A percentile compares a stretch with the other conserved stretches of the same genome.
phyloP scores from a whole-genome alignment of 2,888 invertebrate genomes.

The Lasioglossum pauxillum region DNA sequence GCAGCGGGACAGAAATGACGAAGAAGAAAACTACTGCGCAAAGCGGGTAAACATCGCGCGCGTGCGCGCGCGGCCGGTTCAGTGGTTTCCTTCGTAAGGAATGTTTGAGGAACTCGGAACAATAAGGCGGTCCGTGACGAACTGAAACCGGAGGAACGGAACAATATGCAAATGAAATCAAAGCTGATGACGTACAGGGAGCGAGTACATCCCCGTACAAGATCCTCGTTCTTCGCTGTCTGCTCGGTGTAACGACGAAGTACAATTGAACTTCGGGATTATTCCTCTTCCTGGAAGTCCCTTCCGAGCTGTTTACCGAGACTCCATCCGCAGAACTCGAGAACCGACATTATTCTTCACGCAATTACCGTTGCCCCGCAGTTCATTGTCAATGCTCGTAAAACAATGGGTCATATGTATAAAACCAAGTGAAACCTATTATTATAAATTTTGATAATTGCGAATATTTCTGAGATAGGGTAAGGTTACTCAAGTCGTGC shows the following conservation, averaged over 20 bases:
- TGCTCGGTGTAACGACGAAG: slow-evolving; percentile 7
- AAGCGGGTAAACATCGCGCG: background rate
- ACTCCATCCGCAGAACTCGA: background rate
- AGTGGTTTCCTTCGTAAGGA: background rate
- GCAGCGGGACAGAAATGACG: background rate
- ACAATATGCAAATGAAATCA: slow-evolving; percentile 30
- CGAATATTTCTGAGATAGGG: no score
- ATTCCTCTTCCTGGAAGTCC: background rate
- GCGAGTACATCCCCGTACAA: background rate
- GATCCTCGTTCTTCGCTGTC: background rate
- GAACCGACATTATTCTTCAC: slow-evolving; percentile 23
- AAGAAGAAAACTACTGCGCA: background rate
- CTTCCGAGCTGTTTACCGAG: slow-evolving; percentile 4
- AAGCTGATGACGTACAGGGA: slow-evolving; percentile 10
- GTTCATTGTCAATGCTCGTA: slow-evolving; percentile 23
- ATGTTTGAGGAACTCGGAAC: slow-evolving; percentile 10
- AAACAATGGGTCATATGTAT: background rate
- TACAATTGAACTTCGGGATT: slow-evolving; percentile 4
- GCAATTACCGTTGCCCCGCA: slow-evolving; percentile 1
- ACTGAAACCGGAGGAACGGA: slow-evolving; percentile 20
- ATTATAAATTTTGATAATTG: background rate
- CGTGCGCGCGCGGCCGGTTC: background rate
- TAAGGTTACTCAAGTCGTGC: no score
- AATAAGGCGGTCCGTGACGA: background rate
- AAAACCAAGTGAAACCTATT: background rate